Base-by-base conservation (phyloP, 1,140 invertebrate species). In the Anastatus disparis region DNA sequence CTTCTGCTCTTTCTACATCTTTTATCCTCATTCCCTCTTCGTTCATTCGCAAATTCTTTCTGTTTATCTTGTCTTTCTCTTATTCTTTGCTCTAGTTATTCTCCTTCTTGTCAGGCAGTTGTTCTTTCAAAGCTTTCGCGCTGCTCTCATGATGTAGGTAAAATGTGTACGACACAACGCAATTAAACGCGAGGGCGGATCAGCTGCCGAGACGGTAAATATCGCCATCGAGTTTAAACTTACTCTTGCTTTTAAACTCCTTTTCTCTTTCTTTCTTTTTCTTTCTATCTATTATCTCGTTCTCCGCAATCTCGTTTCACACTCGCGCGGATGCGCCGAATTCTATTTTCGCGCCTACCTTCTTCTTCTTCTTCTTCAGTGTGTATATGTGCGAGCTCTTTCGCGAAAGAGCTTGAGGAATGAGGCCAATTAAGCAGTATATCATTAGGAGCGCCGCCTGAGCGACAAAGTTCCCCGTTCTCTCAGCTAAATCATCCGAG, bases 371-470 rank as follows among this genome's bases (percentile, higher is more conserved):
- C 26, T 6, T 9, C 55, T 74, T n/a, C n/a, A n/a, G n/a, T n/a
- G n/a, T n/a, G n/a, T n/a, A n/a, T n/a, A n/a, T n/a, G n/a, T n/a
- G n/a, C n/a, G 29, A 71, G 71, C 70, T 70, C 65, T 59, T 68
- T 66, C 42, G 66, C 70, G 63, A 75, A 81, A n/a, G n/a, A n/a
- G n/a, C n/a, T n/a, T 81, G 82, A 84, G 75, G 77, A 84, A 84
- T 79, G 78, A 76, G 78, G 80, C 81, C 80, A 83, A 83, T 84
- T 84, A 84, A 84, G 80, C 78, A 75, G 76, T 82, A 79, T 81
- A 81, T 83, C 80, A 82, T 83, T 84, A 81, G 79, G 73, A 74
- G 63, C 73, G 76, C 74, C 73, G 74, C 74, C 74, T 70, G 70
- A 74, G 74, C 77, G 78, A 79, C 79, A 79, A 79, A 82, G 78